Evolutionary conservation across 2,888 invertebrate genomes (phyloP).

Genomic region (Clunio marinus): DNA sequence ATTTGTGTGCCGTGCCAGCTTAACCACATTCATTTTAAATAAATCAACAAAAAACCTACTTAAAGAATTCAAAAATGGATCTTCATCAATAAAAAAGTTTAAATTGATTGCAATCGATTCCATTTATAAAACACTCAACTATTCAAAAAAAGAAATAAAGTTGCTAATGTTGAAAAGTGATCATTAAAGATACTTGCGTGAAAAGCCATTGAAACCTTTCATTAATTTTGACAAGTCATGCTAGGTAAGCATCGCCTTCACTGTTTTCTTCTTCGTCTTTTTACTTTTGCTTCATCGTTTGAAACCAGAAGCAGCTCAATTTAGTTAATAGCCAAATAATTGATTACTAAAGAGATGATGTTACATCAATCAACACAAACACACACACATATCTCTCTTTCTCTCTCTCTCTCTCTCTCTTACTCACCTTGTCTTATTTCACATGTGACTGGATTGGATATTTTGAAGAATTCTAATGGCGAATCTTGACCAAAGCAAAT

Average conservation of each 20-base stretch:
- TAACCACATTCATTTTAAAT: too few relatives aligned
- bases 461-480: background rate
- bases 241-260: slow-evolving; percentile 21
- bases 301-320: slow-evolving; percentile 25
- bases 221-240: slow-evolving; percentile 40
- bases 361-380: slow-evolving; percentile 26
- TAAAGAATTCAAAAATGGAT: too few relatives aligned
- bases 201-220: slow-evolving; percentile 29
- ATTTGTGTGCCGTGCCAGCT: too few relatives aligned
- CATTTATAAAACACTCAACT: too few relatives aligned
- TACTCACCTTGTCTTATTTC: too few relatives aligned
- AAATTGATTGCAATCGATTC: too few relatives aligned
- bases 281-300: background rate
- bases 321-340: slow-evolving; percentile 28
- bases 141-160: background rate
- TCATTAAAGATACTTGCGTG: slow-evolving; percentile 28
- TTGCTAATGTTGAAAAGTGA: slow-evolving; percentile 25
- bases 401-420: too few relatives aligned
- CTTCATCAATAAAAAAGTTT: too few relatives aligned
- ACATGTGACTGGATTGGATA: too few relatives aligned
- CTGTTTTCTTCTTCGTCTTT: background rate
- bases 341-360: slow-evolving; percentile 12
- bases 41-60: too few relatives aligned
- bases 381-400: too few relatives aligned
- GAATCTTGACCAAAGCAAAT: background rate